Base-by-base conservation (phyloP, 2,113 vertebrate species). In the Myrmecobius fasciatus region DNA sequence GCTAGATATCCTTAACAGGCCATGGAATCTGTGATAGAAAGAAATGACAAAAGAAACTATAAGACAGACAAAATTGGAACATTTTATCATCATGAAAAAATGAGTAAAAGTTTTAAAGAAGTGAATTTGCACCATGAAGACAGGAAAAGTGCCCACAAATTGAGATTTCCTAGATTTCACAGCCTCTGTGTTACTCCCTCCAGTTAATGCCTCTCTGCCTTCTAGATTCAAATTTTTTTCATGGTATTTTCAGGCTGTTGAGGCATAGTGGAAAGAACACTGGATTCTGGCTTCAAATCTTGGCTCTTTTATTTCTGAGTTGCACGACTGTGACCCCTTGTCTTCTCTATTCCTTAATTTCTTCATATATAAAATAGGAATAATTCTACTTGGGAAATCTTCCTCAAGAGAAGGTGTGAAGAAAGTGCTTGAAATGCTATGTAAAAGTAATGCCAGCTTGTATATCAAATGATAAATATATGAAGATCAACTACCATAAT, bases 51-150 rank as follows among this genome's bases (percentile, higher is more conserved):
- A 49, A 94, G 89, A 96, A 90, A 89, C 96, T 89, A 94, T 91
- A 92, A 88, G 96, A 97, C 97, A 96, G 20, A 43, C 52, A 96
- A 92, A 95, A 89, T 67, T 90, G 52, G 93, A 93, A 67, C 54
- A 91, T 91, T 31, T 54, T 92, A 53, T 93, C 89, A 53, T 3
- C 0, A 89, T 22, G 52, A 8, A 91, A 51, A 56, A 88, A 9
- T 53, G 91, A 96, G n/a, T 25, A 3, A 10, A 20, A 92, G 1
- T 92, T 88, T 83, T 51, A 93, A 52, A 75, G 36, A 36, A 25
- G 4, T 93, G 22, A 36, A 25, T 67, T 53, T 90, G 31, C 31
- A n/a, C 49, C 6, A 24, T 47, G 1, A 28, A 88, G 31, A 5
- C 6, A 36, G 43, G n/a, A 46, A 94, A 93, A 91, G 89, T 75